Evolutionary conservation across 2,888 invertebrate genomes (phyloP).

Genomic region (Prosopocoilus inquinatus): DNA sequence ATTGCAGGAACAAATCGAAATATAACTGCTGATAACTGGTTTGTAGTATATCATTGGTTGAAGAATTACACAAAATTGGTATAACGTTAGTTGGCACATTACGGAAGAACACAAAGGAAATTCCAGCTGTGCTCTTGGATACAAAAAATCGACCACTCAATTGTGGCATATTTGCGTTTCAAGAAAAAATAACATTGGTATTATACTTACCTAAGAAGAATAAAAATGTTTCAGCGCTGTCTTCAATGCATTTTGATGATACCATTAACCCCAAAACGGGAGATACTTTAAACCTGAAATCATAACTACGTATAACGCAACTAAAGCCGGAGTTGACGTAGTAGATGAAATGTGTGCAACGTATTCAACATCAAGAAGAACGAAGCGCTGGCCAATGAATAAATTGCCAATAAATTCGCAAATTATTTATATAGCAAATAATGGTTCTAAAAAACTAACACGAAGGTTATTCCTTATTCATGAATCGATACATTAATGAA

Average conservation of each 20-base stretch:
- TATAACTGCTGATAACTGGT: constrained; percentile 1
- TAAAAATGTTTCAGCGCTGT: constrained; percentile 29
- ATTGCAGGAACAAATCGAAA: constrained; percentile 6
- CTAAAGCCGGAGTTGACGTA: neutral
- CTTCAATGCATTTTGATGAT: constrained; percentile 13
- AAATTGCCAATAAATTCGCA: neutral
- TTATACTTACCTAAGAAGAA: constrained; percentile 31
- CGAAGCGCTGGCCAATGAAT: constrained; percentile 6
- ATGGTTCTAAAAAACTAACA: no score
- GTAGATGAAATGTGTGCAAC: constrained; percentile 4
- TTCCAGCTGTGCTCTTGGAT: neutral
- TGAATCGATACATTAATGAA: no score
- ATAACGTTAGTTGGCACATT: neutral
- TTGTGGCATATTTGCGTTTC: constrained; percentile 25
- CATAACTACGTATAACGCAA: neutral
- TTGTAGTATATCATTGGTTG: neutral
- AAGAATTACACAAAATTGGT: neutral
- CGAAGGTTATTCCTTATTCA: no score
- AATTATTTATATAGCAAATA: no score
- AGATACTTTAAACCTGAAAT: neutral
- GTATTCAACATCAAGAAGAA: constrained; percentile 5
- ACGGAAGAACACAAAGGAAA: neutral
- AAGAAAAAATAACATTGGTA: constrained; percentile 28
- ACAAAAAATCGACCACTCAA: constrained; percentile 10
- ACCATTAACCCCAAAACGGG: neutral